Percentiles rank a stretch among this genome's conserved stretches.
These are phyloP conservation scores for Pongo abelii DNA, from an alignment of 2,113 vertebrate genomes.

Conservation along the genomic window DNA sequence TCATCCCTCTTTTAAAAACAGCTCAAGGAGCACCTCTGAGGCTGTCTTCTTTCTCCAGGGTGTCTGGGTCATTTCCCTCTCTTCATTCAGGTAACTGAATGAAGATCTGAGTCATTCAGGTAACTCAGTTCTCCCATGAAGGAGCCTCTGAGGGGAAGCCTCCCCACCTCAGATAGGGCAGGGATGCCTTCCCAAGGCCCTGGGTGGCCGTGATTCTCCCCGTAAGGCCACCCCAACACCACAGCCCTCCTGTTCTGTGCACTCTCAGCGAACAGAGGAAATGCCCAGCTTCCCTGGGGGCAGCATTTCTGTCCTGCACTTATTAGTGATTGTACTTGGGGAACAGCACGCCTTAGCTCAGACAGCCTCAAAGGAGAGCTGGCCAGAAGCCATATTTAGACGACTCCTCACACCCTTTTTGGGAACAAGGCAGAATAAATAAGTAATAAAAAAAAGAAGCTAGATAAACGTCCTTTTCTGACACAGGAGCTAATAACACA, in stretches of 20 bases:
- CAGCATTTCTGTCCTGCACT: conserved; percentile 69
- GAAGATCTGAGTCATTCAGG: not conserved
- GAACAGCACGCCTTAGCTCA: conserved; percentile 77
- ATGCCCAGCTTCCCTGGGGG: conserved; percentile 72
- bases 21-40: not conserved
- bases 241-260: conserved; percentile 65
- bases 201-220: not conserved
- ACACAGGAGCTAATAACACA: conserved; percentile 76
- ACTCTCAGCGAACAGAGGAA: conserved; percentile 68
- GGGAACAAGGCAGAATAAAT: not conserved
- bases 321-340: conserved; percentile 37
- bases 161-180: not conserved
- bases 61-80: not conserved
- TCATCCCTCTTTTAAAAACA: not conserved
- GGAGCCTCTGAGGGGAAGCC: not conserved
- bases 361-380: conserved; percentile 72
- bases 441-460: not conserved
- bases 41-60: not conserved
- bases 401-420: not conserved
- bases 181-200: not conserved
- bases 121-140: not conserved
- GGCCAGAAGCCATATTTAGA: not conserved
- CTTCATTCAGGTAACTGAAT: conserved; percentile 41
- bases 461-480: conserved; percentile 77
- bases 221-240: conserved; percentile 66